Evolutionary conservation across 2,888 invertebrate species (phyloP).

Genomic region (Orchesellides sinensis): DNA sequence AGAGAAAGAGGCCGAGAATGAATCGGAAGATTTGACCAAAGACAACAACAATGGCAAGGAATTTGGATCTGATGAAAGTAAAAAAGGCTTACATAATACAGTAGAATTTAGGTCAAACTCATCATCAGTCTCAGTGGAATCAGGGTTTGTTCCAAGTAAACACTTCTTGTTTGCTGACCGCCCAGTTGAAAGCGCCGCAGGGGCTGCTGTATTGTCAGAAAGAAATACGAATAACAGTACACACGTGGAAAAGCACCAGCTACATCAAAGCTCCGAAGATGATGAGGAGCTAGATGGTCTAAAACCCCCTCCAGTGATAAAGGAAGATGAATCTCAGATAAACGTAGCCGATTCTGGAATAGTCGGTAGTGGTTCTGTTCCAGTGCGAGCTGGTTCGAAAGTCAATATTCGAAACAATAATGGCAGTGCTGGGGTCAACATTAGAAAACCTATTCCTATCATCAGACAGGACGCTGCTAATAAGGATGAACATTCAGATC

Average conservation of each 20-base stretch:
- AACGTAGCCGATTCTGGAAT: slow-evolving; percentile 9
- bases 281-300: slow-evolving; percentile 21
- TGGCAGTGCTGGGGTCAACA: not conserved
- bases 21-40: slow-evolving; percentile 12
- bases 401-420: not conserved
- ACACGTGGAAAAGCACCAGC: slow-evolving; percentile 11
- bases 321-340: not conserved
- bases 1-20: not conserved
- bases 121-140: slow-evolving; percentile 21
- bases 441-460: slow-evolving; percentile 42
- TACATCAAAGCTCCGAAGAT: slow-evolving; percentile 32
- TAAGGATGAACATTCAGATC: not conserved
- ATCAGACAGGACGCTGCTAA: slow-evolving; percentile 12
- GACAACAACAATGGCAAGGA: slow-evolving; percentile 2
- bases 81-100: slow-evolving; percentile 8
- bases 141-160: not conserved
- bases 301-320: not conserved
- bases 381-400: slow-evolving; percentile 17
- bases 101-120: slow-evolving; percentile 38
- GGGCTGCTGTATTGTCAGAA: slow-evolving; percentile 24
- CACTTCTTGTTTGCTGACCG: slow-evolving; percentile 30
- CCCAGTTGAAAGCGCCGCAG: slow-evolving; percentile 5
- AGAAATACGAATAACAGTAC: not conserved
- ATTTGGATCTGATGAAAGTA: slow-evolving; percentile 6
- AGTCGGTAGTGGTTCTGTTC: slow-evolving; percentile 7